phyloP scores from a whole-genome alignment of 1,140 invertebrate species.

The Scaptodrosophila lebanonensis region DNA sequence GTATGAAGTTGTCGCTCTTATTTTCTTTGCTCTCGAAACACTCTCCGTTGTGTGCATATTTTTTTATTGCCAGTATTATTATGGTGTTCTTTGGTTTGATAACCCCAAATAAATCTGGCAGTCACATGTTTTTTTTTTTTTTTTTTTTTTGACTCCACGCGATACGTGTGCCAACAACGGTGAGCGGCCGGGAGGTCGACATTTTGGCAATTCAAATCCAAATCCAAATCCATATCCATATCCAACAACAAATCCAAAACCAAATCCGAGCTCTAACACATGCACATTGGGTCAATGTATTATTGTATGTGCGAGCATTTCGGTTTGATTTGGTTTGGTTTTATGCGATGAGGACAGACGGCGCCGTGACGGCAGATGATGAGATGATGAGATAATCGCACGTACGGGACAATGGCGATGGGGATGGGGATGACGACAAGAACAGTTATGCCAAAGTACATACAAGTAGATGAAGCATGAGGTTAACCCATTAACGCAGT shows the following conservation, averaged over 20 bases:
- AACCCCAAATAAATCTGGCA: conserved; percentile 64
- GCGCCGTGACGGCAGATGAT: background rate
- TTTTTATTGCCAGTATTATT: conserved; percentile 21
- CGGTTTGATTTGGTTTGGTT: background rate
- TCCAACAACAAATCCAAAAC: no score
- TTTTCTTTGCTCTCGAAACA: conserved; percentile 10
- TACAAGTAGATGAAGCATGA: no score
- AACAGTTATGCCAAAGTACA: no score
- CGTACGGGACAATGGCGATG: conserved; percentile 7
- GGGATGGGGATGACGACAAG: no score
- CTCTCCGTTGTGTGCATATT: conserved; percentile 22
- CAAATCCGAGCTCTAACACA: no score
- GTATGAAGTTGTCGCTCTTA: background rate
- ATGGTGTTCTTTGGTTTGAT: conserved; percentile 43
- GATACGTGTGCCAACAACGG: no score
- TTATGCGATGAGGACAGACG: background rate
- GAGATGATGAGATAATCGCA: conserved; percentile 38
- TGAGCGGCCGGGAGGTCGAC: no score
- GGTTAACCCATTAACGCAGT: no score
- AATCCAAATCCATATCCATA: no score
- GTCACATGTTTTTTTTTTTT: conserved; percentile 24
- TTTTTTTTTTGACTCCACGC: conserved; percentile 2
- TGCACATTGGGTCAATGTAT: conserved; percentile 21
- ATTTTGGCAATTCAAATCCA: no score
- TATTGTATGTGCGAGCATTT: background rate